Conservation (phyloP, 2,797 vertebrate species). For the Pangasius macronema region DNA sequence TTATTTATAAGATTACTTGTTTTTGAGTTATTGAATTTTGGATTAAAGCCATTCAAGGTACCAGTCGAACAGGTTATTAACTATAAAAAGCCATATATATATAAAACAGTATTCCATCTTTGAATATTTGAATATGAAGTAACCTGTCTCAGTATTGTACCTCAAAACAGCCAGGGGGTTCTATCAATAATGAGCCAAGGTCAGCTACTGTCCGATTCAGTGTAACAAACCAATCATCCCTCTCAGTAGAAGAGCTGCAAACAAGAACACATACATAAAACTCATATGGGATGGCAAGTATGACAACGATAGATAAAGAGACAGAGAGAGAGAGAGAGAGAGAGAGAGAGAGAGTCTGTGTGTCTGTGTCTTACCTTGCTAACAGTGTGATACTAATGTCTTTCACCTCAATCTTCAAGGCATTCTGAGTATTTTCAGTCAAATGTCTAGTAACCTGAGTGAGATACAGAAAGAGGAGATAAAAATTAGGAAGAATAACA, state of each 20-base stretch:
- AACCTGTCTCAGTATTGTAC: conserved; percentile 56
- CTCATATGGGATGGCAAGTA: neutral
- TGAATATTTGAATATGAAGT: neutral
- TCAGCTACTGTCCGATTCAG: conserved; percentile 81
- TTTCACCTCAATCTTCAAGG: conserved; percentile 84
- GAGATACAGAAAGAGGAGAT: neutral
- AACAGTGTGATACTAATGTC: conserved; percentile 86
- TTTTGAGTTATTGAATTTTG: neutral
- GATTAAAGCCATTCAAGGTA: neutral
- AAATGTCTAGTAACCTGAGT: conserved; percentile 85
- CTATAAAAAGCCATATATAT: neutral
- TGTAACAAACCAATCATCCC: conserved; percentile 92
- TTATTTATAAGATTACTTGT: neutral
- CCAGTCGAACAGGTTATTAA: neutral
- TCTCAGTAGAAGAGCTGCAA: conserved; percentile 87
- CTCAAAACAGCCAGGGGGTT: conserved; percentile 61
- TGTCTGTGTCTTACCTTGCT: conserved; percentile 78
- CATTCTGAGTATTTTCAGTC: conserved; percentile 82
- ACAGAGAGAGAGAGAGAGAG: neutral
- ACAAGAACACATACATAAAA: conserved; percentile 31
- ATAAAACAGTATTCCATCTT: neutral
- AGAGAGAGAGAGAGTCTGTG: neutral
- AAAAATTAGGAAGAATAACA: neutral
- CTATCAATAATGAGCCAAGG: conserved; percentile 59
- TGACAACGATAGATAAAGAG: neutral